These are phyloP conservation scores for Cynopterus sphinx DNA, from an alignment of 2,797 vertebrate species.

Conservation along the genomic window DNA sequence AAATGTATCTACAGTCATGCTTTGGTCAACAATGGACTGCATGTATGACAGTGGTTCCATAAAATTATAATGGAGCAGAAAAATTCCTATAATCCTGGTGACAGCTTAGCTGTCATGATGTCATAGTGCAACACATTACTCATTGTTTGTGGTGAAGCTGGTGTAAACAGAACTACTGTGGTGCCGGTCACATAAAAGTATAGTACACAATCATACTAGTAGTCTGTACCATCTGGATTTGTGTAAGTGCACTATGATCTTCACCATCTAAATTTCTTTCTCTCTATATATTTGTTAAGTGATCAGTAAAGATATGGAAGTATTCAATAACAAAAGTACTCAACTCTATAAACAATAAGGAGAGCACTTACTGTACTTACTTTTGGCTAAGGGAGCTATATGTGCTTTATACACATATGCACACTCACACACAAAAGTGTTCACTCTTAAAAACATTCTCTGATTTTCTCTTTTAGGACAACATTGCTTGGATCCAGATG, in stretches of 20 bases:
- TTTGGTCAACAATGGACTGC: not conserved
- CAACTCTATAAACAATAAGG: not conserved
- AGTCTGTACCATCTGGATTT: not conserved
- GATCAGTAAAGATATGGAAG: not conserved
- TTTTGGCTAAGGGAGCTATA: not conserved
- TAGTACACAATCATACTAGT: not conserved
- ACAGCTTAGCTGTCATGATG: not conserved
- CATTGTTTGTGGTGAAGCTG: not conserved
- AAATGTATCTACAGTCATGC: not conserved
- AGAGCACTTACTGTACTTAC: not conserved
- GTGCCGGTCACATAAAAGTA: not conserved
- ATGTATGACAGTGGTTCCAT: not conserved
- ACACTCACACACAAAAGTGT: not conserved
- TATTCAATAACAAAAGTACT: not conserved
- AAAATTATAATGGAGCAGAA: not conserved
- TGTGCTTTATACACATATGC: not conserved
- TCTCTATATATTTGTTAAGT: not conserved
- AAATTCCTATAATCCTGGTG: not conserved
- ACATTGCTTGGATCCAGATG: constrained; percentile 91
- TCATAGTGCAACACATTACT: not conserved
- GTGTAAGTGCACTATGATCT: not conserved
- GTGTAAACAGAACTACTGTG: not conserved
- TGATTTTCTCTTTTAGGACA: constrained; percentile 85
- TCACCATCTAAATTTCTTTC: not conserved
- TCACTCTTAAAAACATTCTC: not conserved